These are phyloP conservation scores for Oopsacas minuta DNA, from an alignment of 37 sponge, comb jelly and placozoan species.

Conservation along the genomic window DNA sequence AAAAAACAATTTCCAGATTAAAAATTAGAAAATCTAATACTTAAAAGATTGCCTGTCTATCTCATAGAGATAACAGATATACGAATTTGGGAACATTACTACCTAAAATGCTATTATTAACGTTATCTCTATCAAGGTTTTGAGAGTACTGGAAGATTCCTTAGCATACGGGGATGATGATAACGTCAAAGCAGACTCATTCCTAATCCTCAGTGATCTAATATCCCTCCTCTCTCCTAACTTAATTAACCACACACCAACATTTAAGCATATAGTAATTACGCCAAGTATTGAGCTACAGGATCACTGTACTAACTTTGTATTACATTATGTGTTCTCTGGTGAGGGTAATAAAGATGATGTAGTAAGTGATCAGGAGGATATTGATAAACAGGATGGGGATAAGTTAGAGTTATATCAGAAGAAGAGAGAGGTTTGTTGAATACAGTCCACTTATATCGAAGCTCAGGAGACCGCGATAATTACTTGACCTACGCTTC, in stretches of 20 bases:
- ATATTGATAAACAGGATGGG: not conserved
- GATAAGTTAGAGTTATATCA: not conserved
- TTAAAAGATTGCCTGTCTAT: too few species aligned
- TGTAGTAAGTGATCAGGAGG: not conserved
- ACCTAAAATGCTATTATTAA: too few species aligned
- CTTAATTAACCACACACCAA: constrained; percentile 3
- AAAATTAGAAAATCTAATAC: too few species aligned
- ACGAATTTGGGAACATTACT: too few species aligned
- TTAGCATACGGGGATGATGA: not conserved
- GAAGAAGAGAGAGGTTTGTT: not conserved
- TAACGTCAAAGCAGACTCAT: not conserved
- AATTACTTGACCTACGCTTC: too few species aligned
- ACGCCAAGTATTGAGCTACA: not conserved
- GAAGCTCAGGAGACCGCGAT: too few species aligned
- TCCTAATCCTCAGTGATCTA: constrained; percentile 10
- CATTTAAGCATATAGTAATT: not conserved
- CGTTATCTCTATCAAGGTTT: not conserved
- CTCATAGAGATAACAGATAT: too few species aligned
- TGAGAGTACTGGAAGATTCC: not conserved
- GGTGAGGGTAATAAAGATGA: not conserved
- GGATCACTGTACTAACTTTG: not conserved
- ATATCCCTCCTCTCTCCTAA: not conserved
- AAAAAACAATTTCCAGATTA: too few species aligned
- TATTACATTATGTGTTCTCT: not conserved
- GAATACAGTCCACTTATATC: too few species aligned